Evolutionary conservation across 2,888 invertebrate genomes (phyloP), one percentile per base, ranked within the genome.

Genomic region (Ormia ochracea): DNA sequence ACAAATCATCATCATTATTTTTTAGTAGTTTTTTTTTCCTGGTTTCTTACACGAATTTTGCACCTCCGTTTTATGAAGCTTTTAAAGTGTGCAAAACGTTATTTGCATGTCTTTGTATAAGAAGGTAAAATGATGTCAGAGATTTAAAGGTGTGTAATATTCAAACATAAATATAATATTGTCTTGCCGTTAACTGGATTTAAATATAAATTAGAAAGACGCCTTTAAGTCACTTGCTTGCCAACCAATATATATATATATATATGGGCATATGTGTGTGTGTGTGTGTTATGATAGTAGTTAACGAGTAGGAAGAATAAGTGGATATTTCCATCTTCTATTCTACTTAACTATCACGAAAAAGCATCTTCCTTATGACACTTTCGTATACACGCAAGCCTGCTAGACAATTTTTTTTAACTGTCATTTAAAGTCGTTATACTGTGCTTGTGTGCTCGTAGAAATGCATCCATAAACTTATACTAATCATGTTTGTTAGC

Each of bases 1-100:
- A 80, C 80, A 76, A 80, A 80, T 80, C 76, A 80, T 80, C 76
- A 80, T 80, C 72, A 80, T 76, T 80, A 80, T 80, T 80, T 72
- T 48, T 69, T 31, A 50, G 43, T 10, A 26, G 21, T 59, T 59
- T 61, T 48, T 66, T 59, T 48, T 9, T 38, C 28, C 7, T 12
- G 9, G 33, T 7, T 56, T 76, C 48, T 69, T 56, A 70, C 63
- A 76, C 56, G 72, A 80, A 76, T 73, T 76, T 76, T 73, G 76
- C 80, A 80, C 80, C 80, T 80, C 66, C 65, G 69, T 65, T 78
- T 59, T 54, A 26, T 79, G 21, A 50, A 54, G 52, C 36, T 66
- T 41, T 38, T 50, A 21, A 17, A 38, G 45, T 65, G 26, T 58
- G 59, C 56, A 73, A 78, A 63, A 61, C 41, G 75, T 52, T 68